Evolutionary conservation across 2,888 invertebrate genomes (phyloP), one percentile per base, ranked within the genome.

Genomic region (Laspeyria flexula): DNA sequence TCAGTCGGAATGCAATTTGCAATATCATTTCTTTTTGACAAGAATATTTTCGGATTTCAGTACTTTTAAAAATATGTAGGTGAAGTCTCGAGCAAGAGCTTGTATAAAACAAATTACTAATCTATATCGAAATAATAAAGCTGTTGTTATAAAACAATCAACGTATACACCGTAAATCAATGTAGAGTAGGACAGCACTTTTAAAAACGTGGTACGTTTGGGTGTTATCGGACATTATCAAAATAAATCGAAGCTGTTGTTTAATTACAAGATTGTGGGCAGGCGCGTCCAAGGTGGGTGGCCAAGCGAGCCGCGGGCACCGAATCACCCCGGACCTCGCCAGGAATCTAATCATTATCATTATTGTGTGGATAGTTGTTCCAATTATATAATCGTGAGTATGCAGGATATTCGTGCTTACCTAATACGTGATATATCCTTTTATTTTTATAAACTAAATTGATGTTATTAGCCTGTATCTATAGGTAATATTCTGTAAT

Each of bases 241-340:
- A 82, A 84, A 82, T 79, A 81, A 80, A 83, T 81, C 79, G 74
- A 75, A 68, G 65, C 72, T 81, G 57, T 71, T 64, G 48, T 57
- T 85, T 87, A 86, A 86, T 86, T 85, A 84, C 73, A 76, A 75
- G 75, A 76, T 79, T 78, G 69, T 72, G 75, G 41, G 48, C 67
- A 67, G 73, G 64, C 74, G 65, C 60, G 60, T 54, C 76, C 82
- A 65, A 72, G 65, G 84, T 86, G 86, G 86, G 86, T 85, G 86
- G 85, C 76, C 85, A 64, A 68, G 12, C 1, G 31, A 13, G 44
- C 71, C 68, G 55, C 56, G 48, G 57, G 69, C 64, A 51, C 45
- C 53, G 47, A 48, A 46, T 45, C 57, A 67, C 80, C 82, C 81
- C 71, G 68, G 60, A 73, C 76, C 77, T 63, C 64, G 46, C 74